These are phyloP conservation scores for Hippocampus guttulatus DNA, from an alignment of 2,113 vertebrate genomes.

Conservation along the genomic window DNA sequence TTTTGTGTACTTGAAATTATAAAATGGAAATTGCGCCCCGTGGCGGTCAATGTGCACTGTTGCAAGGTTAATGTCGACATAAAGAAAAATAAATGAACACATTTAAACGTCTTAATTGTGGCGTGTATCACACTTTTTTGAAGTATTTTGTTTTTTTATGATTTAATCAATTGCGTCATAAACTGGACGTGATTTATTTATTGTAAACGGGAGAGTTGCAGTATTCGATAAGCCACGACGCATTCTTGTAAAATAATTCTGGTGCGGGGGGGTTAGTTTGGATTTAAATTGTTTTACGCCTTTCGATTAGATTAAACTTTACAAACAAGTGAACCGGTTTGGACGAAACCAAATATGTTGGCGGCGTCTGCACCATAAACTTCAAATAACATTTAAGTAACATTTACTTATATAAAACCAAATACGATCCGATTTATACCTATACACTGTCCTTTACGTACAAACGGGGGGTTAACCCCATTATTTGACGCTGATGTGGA, in stretches of 20 bases:
- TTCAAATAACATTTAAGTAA: background rate
- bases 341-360: conserved; percentile 36
- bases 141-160: background rate
- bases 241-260: too few relatives aligned
- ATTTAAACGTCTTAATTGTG: background rate
- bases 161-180: background rate
- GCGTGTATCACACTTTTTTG: background rate
- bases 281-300: background rate
- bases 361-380: background rate
- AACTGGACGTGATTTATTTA: background rate
- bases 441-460: accelerated
- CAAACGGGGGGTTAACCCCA: background rate
- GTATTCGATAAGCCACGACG: background rate
- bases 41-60: conserved; percentile 12
- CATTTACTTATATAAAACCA: too few relatives aligned
- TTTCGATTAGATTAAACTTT: background rate
- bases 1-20: background rate
- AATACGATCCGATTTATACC: accelerated
- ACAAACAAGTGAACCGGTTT: background rate
- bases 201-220: background rate
- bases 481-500: accelerated
- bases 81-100: background rate
- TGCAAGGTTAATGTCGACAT: background rate
- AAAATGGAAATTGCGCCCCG: conserved; percentile 22
- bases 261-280: too few relatives aligned